Conservation (phyloP, 2,888 invertebrate species). For the Molanna angustata region DNA sequence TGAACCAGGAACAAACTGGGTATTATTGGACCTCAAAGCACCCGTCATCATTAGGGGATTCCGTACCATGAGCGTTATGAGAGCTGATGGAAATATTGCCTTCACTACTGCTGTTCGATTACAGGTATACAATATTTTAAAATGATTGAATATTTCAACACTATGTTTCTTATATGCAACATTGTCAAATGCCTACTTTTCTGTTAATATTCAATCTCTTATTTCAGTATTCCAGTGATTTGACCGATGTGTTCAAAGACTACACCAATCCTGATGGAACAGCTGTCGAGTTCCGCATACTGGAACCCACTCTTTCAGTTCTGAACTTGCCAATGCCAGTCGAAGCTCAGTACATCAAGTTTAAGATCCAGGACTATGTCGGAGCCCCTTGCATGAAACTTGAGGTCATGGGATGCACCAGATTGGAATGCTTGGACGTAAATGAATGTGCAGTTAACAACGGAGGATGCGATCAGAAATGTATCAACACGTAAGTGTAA, state of each 20-base stretch:
- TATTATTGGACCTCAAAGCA: conserved; percentile 81
- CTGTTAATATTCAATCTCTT: background rate
- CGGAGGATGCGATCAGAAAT: conserved; percentile 92
- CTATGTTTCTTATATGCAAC: too few relatives aligned
- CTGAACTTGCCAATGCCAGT: conserved; percentile 87
- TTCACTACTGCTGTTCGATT: conserved; percentile 88
- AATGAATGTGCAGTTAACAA: conserved; percentile 85
- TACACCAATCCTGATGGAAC: conserved; percentile 92
- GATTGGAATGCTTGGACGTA: conserved; percentile 83
- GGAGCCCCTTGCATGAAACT: conserved; percentile 86
- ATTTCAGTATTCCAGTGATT: conserved; percentile 76
- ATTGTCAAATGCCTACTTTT: too few relatives aligned
- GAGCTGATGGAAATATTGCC: conserved; percentile 79
- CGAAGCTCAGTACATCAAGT: conserved; percentile 83
- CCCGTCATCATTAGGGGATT: conserved; percentile 88
- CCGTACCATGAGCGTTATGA: conserved; percentile 83
- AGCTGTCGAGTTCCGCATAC: conserved; percentile 86
- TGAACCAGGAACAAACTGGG: conserved; percentile 88
- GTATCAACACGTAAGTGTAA: conserved; percentile 72
- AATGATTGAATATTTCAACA: too few relatives aligned
- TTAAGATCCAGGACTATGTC: conserved; percentile 83
- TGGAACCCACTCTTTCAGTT: conserved; percentile 88
- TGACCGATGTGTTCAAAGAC: conserved; percentile 86
- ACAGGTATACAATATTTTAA: too few relatives aligned
- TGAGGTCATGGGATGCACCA: conserved; percentile 90